Percentiles rank a stretch among this genome's conserved stretches.
phyloP scores from a whole-genome alignment of 53 echinoderm and acorn worm species.

The Echinarachnius parma region DNA sequence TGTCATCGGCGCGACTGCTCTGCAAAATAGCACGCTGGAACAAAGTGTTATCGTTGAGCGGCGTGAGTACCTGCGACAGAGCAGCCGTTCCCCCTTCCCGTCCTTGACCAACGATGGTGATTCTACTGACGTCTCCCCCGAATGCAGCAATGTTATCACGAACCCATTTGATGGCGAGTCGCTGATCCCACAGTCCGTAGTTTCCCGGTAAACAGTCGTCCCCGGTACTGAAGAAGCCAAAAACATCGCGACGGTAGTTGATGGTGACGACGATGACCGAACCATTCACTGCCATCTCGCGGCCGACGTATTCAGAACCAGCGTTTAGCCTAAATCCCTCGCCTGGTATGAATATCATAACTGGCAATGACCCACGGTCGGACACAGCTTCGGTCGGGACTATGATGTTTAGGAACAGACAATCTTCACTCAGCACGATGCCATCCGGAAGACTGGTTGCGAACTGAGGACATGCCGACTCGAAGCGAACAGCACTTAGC shows the following conservation, averaged over 20 bases:
- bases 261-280: constrained; percentile 63
- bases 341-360: constrained; percentile 64
- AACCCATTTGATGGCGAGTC: constrained; percentile 58
- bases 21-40: constrained; percentile 42
- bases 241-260: constrained; percentile 57
- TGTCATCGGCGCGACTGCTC: constrained; percentile 3
- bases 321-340: constrained; percentile 29
- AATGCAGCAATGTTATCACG: constrained; percentile 62
- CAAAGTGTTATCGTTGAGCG: constrained; percentile 9
- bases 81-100: constrained; percentile 29
- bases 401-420: constrained; percentile 56
- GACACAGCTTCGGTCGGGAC: constrained; percentile 21
- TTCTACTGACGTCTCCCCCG: constrained; percentile 51
- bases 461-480: constrained; percentile 46
- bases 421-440: constrained; percentile 40
- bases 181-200: constrained; percentile 65
- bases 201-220: constrained; percentile 51
- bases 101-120: constrained; percentile 61
- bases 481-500: constrained; percentile 18
- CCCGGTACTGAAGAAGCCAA: constrained; percentile 60
- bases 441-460: not conserved
- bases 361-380: constrained; percentile 13
- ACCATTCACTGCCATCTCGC: constrained; percentile 32
- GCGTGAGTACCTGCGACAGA: constrained; percentile 29
- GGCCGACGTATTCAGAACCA: constrained; percentile 31